Conservation (phyloP, 2,888 invertebrate genomes). For the Aelia acuminata region DNA sequence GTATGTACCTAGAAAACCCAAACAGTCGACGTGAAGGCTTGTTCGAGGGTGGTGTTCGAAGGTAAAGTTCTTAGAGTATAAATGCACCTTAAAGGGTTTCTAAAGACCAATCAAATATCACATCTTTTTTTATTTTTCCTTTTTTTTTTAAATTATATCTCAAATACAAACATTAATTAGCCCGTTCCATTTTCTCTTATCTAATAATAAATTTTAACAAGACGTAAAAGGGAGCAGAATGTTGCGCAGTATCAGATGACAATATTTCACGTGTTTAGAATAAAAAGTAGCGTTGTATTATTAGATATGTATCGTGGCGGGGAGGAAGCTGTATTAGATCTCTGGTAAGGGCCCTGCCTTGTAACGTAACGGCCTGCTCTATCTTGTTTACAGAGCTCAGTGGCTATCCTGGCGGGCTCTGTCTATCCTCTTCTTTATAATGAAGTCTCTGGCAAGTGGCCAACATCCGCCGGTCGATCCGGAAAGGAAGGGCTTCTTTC, state of each 20-base stretch:
- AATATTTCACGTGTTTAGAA: neutral
- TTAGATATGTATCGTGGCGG: neutral
- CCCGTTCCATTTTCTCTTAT: neutral
- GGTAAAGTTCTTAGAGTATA: too few species aligned
- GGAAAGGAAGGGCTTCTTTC: neutral
- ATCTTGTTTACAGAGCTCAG: neutral
- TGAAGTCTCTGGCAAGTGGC: neutral
- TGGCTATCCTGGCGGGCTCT: neutral
- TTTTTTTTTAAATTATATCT: neutral
- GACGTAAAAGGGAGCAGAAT: neutral
- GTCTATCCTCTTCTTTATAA: neutral
- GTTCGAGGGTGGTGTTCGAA: too few species aligned
- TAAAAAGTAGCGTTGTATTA: neutral
- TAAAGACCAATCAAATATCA: too few species aligned
- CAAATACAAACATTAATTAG: neutral
- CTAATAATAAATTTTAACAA: neutral
- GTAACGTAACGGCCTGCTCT: neutral
- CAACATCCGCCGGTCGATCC: neutral
- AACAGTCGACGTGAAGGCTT: too few species aligned
- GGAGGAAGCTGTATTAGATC: neutral
- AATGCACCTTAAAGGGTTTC: too few species aligned
- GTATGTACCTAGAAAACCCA: too few species aligned
- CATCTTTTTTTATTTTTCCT: too few species aligned
- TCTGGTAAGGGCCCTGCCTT: neutral
- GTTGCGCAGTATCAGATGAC: neutral